These are phyloP conservation scores for Chaenogobius annularis DNA, from an alignment of 2,113 vertebrate species.

Conservation along the genomic window DNA sequence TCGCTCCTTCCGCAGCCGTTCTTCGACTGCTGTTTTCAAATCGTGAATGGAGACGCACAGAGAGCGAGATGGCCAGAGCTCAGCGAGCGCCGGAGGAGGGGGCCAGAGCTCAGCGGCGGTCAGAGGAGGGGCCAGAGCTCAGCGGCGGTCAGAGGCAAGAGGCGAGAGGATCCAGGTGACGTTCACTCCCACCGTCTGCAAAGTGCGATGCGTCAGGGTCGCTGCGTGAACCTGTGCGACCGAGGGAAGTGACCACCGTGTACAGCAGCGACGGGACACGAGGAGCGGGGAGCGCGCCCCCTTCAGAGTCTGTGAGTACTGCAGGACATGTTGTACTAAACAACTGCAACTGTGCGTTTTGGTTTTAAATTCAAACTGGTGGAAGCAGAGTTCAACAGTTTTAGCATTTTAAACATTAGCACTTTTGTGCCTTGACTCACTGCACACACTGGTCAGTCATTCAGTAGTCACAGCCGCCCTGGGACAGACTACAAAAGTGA, in stretches of 20 bases:
- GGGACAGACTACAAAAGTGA: too few species aligned
- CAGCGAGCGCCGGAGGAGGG: slow-evolving; percentile 8
- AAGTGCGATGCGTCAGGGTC: slow-evolving; percentile 85
- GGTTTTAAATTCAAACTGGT: too few species aligned
- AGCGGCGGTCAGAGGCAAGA: slow-evolving; percentile 25
- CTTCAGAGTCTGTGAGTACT: slow-evolving; percentile 92
- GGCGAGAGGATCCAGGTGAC: slow-evolving; percentile 82
- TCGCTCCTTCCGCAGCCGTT: slow-evolving; percentile 27
- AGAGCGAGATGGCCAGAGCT: slow-evolving; percentile 68
- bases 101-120: slow-evolving; percentile 56
- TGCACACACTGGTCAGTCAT: too few species aligned
- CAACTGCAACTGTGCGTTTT: too few species aligned
- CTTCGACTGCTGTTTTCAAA: too few species aligned
- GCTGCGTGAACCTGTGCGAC: slow-evolving; percentile 90
- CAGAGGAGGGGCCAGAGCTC: slow-evolving; percentile 55
- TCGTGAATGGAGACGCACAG: slow-evolving; percentile 74
- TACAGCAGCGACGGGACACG: slow-evolving; percentile 71
- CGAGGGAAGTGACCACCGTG: slow-evolving; percentile 89
- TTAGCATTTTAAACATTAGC: too few species aligned
- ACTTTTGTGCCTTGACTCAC: too few species aligned
- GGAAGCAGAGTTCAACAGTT: too few species aligned
- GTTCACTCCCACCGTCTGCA: slow-evolving; percentile 96
- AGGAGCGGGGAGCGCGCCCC: slow-evolving; percentile 73
- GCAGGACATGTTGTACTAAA: too few species aligned
- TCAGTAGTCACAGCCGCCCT: too few species aligned